These are phyloP conservation scores for Rotaria sp. DNA, from an alignment of 2,888 invertebrate species.

Conservation along the genomic window DNA sequence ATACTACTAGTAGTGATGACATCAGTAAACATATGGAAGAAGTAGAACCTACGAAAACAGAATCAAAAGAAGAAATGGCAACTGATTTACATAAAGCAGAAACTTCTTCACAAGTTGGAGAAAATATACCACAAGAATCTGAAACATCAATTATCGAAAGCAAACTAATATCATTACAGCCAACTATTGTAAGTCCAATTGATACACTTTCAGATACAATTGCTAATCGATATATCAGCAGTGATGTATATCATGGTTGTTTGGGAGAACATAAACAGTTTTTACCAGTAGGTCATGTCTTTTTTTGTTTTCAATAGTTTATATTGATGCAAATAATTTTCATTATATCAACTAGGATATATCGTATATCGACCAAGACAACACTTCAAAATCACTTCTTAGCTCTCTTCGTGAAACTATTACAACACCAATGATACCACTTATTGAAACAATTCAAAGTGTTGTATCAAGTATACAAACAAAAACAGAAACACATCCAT, in stretches of 20 bases:
- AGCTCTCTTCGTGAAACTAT: not conserved
- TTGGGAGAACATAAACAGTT: not conserved
- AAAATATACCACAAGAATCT: not conserved
- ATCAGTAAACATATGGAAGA: not conserved
- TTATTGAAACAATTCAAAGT: not conserved
- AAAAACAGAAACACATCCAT: not conserved
- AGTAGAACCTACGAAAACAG: not conserved
- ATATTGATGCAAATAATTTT: not conserved
- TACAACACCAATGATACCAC: not conserved
- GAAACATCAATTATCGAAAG: not conserved
- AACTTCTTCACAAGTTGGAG: not conserved
- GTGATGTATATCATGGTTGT: not conserved
- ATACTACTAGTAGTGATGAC: not conserved
- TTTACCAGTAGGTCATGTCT: not conserved
- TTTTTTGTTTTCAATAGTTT: not conserved
- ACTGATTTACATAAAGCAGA: not conserved
- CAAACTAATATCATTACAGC: not conserved
- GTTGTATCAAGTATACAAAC: not conserved
- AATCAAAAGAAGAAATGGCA: not conserved
- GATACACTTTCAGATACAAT: not conserved
- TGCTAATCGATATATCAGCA: not conserved
- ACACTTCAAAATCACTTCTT: not conserved
- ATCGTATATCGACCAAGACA: not conserved
- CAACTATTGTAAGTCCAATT: not conserved
- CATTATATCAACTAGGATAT: not conserved